Percentiles rank a stretch among this genome's conserved stretches.
These are phyloP conservation scores for Emesis russula DNA, from an alignment of 2,888 invertebrate genomes.

Conservation along the genomic window DNA sequence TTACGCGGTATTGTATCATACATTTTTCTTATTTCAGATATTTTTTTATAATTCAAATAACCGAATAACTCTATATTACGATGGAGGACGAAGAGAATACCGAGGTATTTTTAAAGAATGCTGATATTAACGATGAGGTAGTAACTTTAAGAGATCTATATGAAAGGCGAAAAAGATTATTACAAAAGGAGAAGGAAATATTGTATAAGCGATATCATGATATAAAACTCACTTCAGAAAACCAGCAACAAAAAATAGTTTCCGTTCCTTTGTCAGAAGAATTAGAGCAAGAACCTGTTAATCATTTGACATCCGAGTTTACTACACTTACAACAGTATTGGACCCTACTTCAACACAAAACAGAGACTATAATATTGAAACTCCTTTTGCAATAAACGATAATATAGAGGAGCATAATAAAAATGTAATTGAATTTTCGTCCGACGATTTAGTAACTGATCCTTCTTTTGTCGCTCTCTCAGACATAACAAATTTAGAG, in stretches of 20 bases:
- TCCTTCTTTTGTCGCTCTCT: constrained; percentile 32
- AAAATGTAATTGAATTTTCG: constrained; percentile 39
- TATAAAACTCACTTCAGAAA: too few species aligned
- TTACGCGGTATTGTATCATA: too few species aligned
- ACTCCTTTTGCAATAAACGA: background rate
- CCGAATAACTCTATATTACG: too few species aligned
- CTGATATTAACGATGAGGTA: too few species aligned
- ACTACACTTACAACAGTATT: constrained; percentile 46
- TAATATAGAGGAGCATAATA: constrained; percentile 20
- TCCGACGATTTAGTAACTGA: constrained; percentile 16
- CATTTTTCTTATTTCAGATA: too few species aligned
- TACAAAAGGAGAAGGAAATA: too few species aligned
- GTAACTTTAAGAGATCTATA: too few species aligned
- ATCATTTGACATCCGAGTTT: constrained; percentile 42
- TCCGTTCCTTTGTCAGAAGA: constrained; percentile 13
- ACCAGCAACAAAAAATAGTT: background rate
- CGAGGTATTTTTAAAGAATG: too few species aligned
- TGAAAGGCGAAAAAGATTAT: too few species aligned
- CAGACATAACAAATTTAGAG: constrained; percentile 61
- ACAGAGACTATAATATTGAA: constrained; percentile 17
- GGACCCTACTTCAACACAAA: constrained; percentile 25
- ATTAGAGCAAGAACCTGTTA: background rate
- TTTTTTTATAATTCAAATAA: too few species aligned
- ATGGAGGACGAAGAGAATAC: too few species aligned
- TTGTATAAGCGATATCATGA: too few species aligned